Conservation (phyloP, 2,888 invertebrate genomes). For the Spicauda simplicius region DNA sequence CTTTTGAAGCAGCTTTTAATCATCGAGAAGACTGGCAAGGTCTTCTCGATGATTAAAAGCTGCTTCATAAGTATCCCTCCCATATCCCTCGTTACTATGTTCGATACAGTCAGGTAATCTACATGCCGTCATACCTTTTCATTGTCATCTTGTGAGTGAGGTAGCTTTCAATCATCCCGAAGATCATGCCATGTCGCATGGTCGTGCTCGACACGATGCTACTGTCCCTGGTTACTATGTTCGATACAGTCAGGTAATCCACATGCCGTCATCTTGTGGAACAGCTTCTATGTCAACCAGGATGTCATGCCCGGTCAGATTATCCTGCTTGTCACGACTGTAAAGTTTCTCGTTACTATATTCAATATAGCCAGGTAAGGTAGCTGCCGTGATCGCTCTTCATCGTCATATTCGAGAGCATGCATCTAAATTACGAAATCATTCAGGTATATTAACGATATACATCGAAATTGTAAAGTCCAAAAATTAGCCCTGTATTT, state of each 20-base stretch:
- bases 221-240: slow-evolving; percentile 87
- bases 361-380: too few relatives aligned
- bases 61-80: too few relatives aligned
- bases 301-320: background rate
- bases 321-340: background rate
- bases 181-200: slow-evolving; percentile 87
- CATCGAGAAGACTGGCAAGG: slow-evolving; percentile 87
- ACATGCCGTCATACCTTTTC: too few relatives aligned
- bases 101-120: slow-evolving; percentile 86
- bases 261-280: slow-evolving; percentile 86
- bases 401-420: too few relatives aligned
- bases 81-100: slow-evolving; percentile 87
- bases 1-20: slow-evolving; percentile 68
- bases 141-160: slow-evolving; percentile 53
- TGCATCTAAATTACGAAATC: too few relatives aligned
- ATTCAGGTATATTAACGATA: too few relatives aligned
- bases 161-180: slow-evolving; percentile 81
- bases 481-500: too few relatives aligned
- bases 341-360: too few relatives aligned
- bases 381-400: too few relatives aligned
- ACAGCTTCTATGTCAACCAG: too few relatives aligned
- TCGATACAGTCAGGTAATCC: slow-evolving; percentile 87
- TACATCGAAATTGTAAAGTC: too few relatives aligned
- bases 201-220: slow-evolving; percentile 86
- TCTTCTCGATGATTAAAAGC: too few relatives aligned